phyloP scores from a whole-genome alignment of 2,797 vertebrate genomes.

The Galagoides demidoff region DNA sequence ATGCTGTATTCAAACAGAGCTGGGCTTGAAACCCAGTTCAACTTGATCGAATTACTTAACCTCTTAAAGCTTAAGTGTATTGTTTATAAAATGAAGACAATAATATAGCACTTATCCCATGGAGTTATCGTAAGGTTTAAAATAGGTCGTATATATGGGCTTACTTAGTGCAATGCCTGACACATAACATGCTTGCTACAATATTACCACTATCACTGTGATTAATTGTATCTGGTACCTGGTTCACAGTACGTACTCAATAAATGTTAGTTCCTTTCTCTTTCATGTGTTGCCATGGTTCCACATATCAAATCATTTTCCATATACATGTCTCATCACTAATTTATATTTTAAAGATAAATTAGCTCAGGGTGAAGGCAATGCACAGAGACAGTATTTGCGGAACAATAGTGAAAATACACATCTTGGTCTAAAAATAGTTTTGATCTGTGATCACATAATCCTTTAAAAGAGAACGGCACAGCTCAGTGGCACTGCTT shows the following conservation, averaged over 20 bases:
- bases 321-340: background rate
- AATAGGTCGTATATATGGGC: background rate
- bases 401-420: background rate
- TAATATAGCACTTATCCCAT: background rate
- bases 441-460: background rate
- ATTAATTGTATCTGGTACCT: background rate
- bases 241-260: background rate
- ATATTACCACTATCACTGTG: background rate
- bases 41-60: background rate
- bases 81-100: background rate
- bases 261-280: background rate
- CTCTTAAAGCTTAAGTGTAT: background rate
- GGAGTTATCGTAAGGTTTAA: background rate
- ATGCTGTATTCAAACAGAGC: background rate
- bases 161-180: background rate
- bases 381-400: background rate
- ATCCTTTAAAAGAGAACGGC: background rate
- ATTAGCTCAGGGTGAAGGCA: conserved; percentile 9
- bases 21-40: conserved; percentile 40
- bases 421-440: background rate
- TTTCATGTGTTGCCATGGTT: background rate
- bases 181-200: background rate
- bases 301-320: background rate
- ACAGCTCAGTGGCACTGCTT: background rate
- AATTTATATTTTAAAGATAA: conserved; percentile 39